phyloP scores from a whole-genome alignment of 2,888 invertebrate species.

The Girardia tigrina region DNA sequence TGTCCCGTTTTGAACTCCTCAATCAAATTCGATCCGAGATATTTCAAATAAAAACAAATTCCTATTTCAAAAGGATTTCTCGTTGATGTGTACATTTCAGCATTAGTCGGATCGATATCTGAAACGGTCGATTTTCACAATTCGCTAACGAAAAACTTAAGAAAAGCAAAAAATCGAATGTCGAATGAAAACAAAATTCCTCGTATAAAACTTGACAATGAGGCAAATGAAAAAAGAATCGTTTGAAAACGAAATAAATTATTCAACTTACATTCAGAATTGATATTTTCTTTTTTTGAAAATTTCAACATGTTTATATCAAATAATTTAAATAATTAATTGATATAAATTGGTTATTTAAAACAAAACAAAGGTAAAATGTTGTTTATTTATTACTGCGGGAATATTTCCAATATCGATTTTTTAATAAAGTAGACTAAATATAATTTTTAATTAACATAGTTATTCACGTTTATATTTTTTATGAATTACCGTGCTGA shows the following conservation, averaged over 20 bases:
- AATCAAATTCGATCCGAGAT: constrained; percentile 65
- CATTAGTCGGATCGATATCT: constrained; percentile 15
- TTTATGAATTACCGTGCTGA: no score
- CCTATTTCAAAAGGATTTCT: constrained; percentile 31
- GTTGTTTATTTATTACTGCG: no score
- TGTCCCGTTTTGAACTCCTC: constrained; percentile 64
- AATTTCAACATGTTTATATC: background rate
- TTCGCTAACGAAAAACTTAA: background rate
- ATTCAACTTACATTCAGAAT: constrained; percentile 1
- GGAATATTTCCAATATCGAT: no score
- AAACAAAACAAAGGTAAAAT: no score
- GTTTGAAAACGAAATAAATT: no score
- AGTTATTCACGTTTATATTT: no score
- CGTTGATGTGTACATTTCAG: background rate
- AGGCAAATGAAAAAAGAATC: background rate
- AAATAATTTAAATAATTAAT: background rate
- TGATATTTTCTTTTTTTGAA: background rate
- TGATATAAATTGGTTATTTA: background rate
- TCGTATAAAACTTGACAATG: background rate
- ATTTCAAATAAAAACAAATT: constrained; percentile 53
- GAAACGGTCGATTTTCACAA: background rate
- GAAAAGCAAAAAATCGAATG: background rate
- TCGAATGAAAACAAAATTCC: background rate
- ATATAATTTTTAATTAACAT: no score
- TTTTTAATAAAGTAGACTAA: no score